These are phyloP conservation scores for Lycopodina hypogea DNA, from an alignment of 37 sponge, comb jelly and placozoan species.

Conservation along the genomic window DNA sequence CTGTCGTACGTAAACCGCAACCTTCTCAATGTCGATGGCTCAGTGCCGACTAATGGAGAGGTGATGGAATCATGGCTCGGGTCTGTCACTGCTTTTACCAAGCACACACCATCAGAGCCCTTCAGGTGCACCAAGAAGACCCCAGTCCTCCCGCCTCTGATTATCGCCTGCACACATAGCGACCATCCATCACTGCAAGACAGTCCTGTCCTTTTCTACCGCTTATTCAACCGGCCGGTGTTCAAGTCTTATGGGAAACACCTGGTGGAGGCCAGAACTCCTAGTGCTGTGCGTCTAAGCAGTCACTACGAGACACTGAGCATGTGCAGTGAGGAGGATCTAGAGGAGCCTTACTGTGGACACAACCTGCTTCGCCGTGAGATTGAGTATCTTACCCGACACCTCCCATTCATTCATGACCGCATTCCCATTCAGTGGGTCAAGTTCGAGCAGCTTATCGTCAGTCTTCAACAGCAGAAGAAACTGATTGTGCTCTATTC, in stretches of 20 bases:
- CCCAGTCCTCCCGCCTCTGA: constrained; percentile 60
- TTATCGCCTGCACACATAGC: constrained; percentile 43
- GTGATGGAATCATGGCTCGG: constrained; percentile 62
- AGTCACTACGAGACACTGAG: constrained; percentile 35
- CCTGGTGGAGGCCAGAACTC: constrained; percentile 33
- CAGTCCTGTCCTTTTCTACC: constrained; percentile 14
- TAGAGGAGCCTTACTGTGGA: constrained; percentile 18
- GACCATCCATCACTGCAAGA: background rate
- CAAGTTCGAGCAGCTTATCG: constrained; percentile 67
- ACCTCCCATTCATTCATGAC: constrained; percentile 60
- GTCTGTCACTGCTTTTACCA: constrained; percentile 29
- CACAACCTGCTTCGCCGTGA: constrained; percentile 67
- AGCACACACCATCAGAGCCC: constrained; percentile 27
- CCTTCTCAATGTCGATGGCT: constrained; percentile 30
- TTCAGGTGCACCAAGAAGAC: constrained; percentile 32
- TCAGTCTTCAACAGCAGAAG: constrained; percentile 65
- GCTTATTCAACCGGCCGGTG: constrained; percentile 33
- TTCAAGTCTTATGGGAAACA: constrained; percentile 41
- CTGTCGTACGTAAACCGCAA: background rate
- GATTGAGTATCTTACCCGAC: constrained; percentile 64
- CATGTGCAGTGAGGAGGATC: constrained; percentile 9
- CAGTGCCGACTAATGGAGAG: constrained; percentile 50
- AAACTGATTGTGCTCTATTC: constrained; percentile 53
- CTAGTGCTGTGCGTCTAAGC: constrained; percentile 42
- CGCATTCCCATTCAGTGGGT: constrained; percentile 73